Percentiles rank a stretch among this genome's conserved stretches.
Evolutionary conservation across 2,113 vertebrate species (phyloP).

Genomic region (Misgurnus mizolepis): DNA sequence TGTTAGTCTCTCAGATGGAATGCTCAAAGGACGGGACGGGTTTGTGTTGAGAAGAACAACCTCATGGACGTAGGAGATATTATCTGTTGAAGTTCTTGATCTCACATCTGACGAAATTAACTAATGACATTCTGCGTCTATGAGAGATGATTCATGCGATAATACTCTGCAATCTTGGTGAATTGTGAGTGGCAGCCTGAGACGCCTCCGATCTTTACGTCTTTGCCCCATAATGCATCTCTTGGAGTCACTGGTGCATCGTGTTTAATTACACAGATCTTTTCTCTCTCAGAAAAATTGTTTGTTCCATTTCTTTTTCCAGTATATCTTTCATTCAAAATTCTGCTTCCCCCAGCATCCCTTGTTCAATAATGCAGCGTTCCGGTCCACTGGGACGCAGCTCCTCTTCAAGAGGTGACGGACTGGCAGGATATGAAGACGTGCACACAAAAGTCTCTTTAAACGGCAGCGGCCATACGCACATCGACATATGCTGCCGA

Average conservation of each 20-base stretch:
- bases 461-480: conserved; percentile 39
- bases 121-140: conserved; percentile 25
- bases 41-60: neutral
- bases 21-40: neutral
- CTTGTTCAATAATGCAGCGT: conserved; percentile 41
- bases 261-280: conserved; percentile 25
- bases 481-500: conserved; percentile 43
- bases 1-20: conserved; percentile 10
- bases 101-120: conserved; percentile 9
- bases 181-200: neutral
- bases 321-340: conserved; percentile 19
- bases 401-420: conserved; percentile 33
- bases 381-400: neutral
- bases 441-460: conserved; percentile 14
- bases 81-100: conserved; percentile 13
- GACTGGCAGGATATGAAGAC: conserved; percentile 40
- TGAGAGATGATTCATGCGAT: conserved; percentile 20
- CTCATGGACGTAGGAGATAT: neutral
- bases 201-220: neutral
- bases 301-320: conserved; percentile 6
- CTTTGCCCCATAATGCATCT: neutral
- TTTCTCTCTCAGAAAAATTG: neutral
- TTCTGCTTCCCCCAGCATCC: conserved; percentile 24
- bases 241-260: neutral
- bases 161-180: neutral